Percentiles rank a stretch among this genome's conserved stretches.
These are phyloP conservation scores for Scytalopus superciliaris DNA, from an alignment of 2,113 vertebrate species.

Conservation along the genomic window DNA sequence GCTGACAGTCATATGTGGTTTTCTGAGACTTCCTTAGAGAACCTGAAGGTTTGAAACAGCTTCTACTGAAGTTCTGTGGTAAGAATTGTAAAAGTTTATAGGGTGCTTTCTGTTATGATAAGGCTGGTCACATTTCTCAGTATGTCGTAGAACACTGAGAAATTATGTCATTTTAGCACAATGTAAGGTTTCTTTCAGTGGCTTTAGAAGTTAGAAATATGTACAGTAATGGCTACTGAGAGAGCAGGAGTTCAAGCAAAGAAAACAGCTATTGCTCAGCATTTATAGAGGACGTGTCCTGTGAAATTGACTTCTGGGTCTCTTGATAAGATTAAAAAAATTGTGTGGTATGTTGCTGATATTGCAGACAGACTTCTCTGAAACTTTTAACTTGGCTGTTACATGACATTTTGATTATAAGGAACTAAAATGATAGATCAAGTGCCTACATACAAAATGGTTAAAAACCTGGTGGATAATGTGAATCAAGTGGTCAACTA, in stretches of 20 bases:
- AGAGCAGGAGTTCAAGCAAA: not conserved
- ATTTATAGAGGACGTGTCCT: not conserved
- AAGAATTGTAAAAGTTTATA: not conserved
- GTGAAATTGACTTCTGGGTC: not conserved
- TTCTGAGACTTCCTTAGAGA: not conserved
- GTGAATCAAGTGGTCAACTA: slow-evolving; percentile 34
- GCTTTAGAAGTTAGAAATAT: not conserved
- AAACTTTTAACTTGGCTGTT: not conserved
- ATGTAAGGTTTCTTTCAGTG: not conserved
- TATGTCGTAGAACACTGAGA: not conserved
- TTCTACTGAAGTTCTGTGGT: not conserved
- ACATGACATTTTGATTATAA: not conserved
- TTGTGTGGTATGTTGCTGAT: not conserved
- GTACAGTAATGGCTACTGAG: not conserved
- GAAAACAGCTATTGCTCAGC: not conserved
- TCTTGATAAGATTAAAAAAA: not conserved
- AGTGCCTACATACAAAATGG: not conserved
- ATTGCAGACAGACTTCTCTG: not conserved
- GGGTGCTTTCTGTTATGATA: not conserved
- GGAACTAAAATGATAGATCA: not conserved
- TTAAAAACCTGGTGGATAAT: slow-evolving; percentile 19
- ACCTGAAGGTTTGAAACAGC: not conserved
- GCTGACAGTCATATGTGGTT: not conserved
- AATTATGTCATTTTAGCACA: not conserved
- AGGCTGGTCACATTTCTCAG: not conserved